phyloP scores from a whole-genome alignment of 37 sponge, comb jelly and placozoan species.

The Beroe forskalii region DNA sequence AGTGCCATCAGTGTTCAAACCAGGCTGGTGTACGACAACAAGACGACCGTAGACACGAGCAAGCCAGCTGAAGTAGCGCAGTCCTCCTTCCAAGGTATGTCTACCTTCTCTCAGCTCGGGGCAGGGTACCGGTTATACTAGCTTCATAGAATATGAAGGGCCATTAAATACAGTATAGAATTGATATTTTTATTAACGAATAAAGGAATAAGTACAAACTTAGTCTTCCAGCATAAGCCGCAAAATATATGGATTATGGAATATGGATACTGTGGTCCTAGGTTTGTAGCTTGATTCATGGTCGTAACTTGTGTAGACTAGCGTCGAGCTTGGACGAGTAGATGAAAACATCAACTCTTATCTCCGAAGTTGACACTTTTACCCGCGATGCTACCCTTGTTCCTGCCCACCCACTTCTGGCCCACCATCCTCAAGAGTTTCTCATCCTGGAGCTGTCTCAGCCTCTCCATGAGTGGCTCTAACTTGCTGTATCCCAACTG shows the following conservation, averaged over 20 bases:
- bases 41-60: not conserved
- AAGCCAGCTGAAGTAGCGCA: not conserved
- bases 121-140: no score
- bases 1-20: slow-evolving; percentile 78
- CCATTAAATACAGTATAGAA: no score
- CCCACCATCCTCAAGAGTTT: slow-evolving; percentile 51
- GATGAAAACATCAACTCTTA: not conserved
- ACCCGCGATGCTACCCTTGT: not conserved
- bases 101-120: no score
- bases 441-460: slow-evolving; percentile 18
- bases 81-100: not conserved
- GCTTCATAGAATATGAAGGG: no score
- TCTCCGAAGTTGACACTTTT: not conserved
- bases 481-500: slow-evolving; percentile 35
- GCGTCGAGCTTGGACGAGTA: no score
- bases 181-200: no score
- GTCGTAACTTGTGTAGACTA: no score
- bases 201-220: no score
- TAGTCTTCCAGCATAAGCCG: no score
- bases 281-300: no score
- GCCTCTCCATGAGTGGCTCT: slow-evolving; percentile 14
- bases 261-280: no score
- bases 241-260: no score
- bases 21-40: slow-evolving; percentile 28
- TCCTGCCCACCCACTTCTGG: not conserved